A percentile compares a stretch with the other conserved stretches of the same genome.
These are phyloP conservation scores for Tortrix viridana DNA, from an alignment of 2,888 invertebrate genomes.

Conservation along the genomic window DNA sequence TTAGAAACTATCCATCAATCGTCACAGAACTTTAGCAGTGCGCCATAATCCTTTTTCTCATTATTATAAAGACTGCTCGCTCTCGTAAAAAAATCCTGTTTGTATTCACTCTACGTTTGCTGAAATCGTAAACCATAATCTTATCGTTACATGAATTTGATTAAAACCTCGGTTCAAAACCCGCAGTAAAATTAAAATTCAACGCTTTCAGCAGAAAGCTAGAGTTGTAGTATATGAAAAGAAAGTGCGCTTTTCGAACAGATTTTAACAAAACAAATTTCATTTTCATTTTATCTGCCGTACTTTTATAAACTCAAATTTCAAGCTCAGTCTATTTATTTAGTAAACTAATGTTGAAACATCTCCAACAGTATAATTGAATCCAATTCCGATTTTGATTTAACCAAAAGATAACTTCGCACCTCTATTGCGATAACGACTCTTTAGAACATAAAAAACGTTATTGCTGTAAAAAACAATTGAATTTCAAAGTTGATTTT, in stretches of 20 bases:
- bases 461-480: too few relatives aligned
- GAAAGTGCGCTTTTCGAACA: slow-evolving; percentile 10
- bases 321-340: too few relatives aligned
- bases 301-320: too few relatives aligned
- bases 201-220: slow-evolving; percentile 5
- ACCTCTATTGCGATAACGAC: too few relatives aligned
- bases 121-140: slow-evolving; percentile 6
- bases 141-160: slow-evolving; percentile 12
- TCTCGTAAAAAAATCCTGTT: neutral
- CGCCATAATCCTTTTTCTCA: neutral
- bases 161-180: slow-evolving; percentile 3
- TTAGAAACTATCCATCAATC: too few relatives aligned
- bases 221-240: neutral
- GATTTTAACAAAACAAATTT: neutral
- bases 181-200: slow-evolving; percentile 17
- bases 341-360: too few relatives aligned
- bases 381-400: too few relatives aligned
- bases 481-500: too few relatives aligned
- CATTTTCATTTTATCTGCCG: neutral
- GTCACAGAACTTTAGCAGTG: too few relatives aligned
- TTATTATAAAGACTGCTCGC: neutral
- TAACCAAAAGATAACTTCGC: too few relatives aligned
- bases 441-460: too few relatives aligned
- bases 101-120: neutral
- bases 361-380: too few relatives aligned